Base-by-base conservation (phyloP, 2,888 invertebrate species). In the Ornithoptera alexandrae region DNA sequence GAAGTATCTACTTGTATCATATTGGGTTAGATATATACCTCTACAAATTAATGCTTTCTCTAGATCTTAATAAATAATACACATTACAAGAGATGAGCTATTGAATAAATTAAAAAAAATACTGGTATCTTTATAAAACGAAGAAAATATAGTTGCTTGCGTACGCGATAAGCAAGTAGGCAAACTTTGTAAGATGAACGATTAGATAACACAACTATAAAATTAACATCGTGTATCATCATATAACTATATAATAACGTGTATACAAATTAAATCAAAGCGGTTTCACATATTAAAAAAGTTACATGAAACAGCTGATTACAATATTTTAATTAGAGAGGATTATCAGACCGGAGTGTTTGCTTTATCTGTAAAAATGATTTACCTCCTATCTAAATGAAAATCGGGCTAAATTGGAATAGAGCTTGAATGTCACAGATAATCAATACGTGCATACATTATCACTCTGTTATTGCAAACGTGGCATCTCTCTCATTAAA, bases 351-450 rank as follows among this genome's bases (percentile, higher is more conserved):
- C 30, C 53, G 36, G n/a, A 64, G 64, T 59, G 53, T 60, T 30
- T 20, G 57, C 61, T 62, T 65, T 69, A 69, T 69, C 69, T 69
- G 57, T 24, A 57, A 62, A 22, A 65, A 69, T 57, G 57, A 69
- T 69, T 39, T 61, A 56, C 62, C 46, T 24, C 61, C n/a, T 69
- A 69, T 65, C 65, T 69, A 69, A 69, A 65, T 69, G 60, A 69
- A 53, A 64, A 65, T 53, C 56, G 42, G 65, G 65, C 15, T 56
- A 64, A 69, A 69, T 69, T 64, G 61, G 42, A 67, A 39, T 60
- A 36, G 46, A 46, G 60, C 56, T 59, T 69, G 68, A 61, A 69
- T 69, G 61, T 69, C 60, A 69, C 22, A 60, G 64, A 68, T 60
- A 58, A 59, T 46, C 57, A 58, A 58, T 58, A 58, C 7, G 10